Evolutionary conservation across 2,113 vertebrate species (phyloP), one percentile per base, ranked within the genome.

Genomic region (Ceratotherium simum): DNA sequence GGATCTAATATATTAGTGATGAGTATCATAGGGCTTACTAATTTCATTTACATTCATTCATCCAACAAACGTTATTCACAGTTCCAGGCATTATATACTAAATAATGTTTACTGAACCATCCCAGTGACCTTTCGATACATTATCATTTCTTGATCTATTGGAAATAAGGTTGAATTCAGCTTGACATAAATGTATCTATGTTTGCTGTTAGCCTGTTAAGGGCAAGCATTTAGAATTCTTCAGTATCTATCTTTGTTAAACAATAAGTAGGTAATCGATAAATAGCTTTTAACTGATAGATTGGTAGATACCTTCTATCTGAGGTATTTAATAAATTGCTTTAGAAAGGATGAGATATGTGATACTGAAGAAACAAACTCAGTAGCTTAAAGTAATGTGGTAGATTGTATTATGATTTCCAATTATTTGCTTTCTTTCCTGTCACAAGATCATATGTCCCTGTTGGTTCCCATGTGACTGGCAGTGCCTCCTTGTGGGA

Each of bases 31-130:
- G 56, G n/a, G n/a, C 70, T 80, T 95, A 65, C 20, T 96, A 85
- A 93, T 95, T 96, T 95, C 42, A 90, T 89, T 94, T 89, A 70
- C 33, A 64, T 92, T 96, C n/a, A 91, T 70, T 96, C 67, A 84
- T 79, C 48, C 51, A 90, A 69, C 58, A 94, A 87, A 90, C 7
- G 62, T 96, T 90, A 84, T 65, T 93, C 87, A 93, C 18, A 83
- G 36, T 92, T 82, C 81, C 60, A 88, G 20, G 20, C 2, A 90
- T 79, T 96, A 90, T 84, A 29, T 90, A 31, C 25, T 78, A 94
- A 94, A 62, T 76, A 95, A 92, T 94, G 29, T 97, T 96, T 95
- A 25, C 23, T 90, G 27, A 97, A 94, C 80, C 92, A 60, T 91
- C 84, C 13, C 36, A 82, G 7, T 46, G 18, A 90, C 27, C n/a